Base-by-base conservation (phyloP, 2,113 vertebrate species). In the Thinocorus orbignyianus region DNA sequence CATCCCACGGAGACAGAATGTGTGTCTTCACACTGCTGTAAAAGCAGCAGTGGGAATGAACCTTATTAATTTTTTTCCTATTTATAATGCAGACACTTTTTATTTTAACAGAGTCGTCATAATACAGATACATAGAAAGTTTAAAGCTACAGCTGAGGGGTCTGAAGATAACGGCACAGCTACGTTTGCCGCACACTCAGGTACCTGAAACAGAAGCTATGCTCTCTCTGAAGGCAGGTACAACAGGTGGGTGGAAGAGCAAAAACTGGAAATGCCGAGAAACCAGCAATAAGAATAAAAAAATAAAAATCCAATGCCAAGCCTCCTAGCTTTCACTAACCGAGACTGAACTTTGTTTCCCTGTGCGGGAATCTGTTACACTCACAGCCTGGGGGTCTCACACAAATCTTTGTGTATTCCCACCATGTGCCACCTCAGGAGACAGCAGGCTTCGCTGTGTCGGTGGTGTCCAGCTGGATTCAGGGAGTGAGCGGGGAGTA, bases 391-490 rank as follows among this genome's bases (percentile, higher is more conserved):
- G 44, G 44, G 33, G 30, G 15, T 44, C 60, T 89, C 26, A 13
- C 31, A 37, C 13, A 6, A 60, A 44, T 31, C 55, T 82, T 49
- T 6, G 0, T 6, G 20, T 13, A 31, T 52, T 44, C 26, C 52
- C 18, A 2, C 68, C 23, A 9, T 20, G 30, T 69, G 81, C 66
- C 49, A 15, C 51, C 49, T 9, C 15, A 61, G 62, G 52, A 64
- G 42, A 20, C 37, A 22, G 42, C 22, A 33, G 39, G 49, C 35
- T 61, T 20, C 1, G 3, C 10, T 46, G 25, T 0, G 0, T 17
- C 28, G 10, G 41, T n/a, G 17, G 51, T 22, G 8, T 52, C 39
- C 0, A 0, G 11, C 37, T 61, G 35, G 61, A n/a, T 17, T 35
- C 1, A 0, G 24, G n/a, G 31, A 81, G 15, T 8, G 9, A 55